phyloP scores from a whole-genome alignment of 2,113 vertebrate genomes.

The Lethenteron camtschaticum region DNA sequence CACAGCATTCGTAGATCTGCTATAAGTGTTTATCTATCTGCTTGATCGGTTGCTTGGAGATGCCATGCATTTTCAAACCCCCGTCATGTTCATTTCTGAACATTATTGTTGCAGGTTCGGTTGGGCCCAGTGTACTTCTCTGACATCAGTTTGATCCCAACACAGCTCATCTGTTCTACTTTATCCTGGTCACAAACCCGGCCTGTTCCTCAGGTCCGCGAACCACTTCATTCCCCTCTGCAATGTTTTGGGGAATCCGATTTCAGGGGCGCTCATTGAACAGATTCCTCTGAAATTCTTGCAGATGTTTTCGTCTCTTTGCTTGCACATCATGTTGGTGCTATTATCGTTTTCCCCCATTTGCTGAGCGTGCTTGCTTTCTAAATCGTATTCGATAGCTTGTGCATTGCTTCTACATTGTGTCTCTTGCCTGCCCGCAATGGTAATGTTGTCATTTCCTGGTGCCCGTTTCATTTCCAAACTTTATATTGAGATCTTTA shows the following conservation, averaged over 20 bases:
- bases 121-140: too few relatives aligned
- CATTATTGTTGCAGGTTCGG: too few relatives aligned
- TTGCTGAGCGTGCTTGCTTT: neutral
- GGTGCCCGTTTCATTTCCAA: neutral
- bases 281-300: neutral
- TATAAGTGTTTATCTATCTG: too few relatives aligned
- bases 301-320: neutral
- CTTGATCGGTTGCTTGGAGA: too few relatives aligned
- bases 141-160: too few relatives aligned
- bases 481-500: neutral
- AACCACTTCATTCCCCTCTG: neutral
- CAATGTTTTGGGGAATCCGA: neutral
- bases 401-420: neutral
- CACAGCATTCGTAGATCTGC: neutral
- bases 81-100: too few relatives aligned
- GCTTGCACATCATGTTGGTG: neutral
- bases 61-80: too few relatives aligned
- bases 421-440: neutral
- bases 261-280: neutral
- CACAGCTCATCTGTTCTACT: too few relatives aligned
- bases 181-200: neutral
- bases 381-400: too few relatives aligned
- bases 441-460: neutral
- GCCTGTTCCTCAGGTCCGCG: neutral
- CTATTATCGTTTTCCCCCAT: neutral